These are phyloP conservation scores for Lottia scabra DNA, from an alignment of 2,888 invertebrate genomes.

Conservation along the genomic window DNA sequence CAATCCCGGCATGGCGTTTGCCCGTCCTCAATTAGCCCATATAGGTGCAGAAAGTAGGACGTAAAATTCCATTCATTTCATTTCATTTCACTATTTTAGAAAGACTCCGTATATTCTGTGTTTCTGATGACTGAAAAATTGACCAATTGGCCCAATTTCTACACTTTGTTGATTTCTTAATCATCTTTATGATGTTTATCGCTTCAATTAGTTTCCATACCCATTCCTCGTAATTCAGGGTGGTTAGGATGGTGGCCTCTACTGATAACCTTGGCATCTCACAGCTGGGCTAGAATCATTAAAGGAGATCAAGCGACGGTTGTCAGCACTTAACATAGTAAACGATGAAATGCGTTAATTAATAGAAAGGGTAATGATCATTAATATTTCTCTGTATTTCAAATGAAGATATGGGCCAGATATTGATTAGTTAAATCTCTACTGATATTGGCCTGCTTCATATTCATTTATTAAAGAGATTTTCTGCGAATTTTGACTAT, in stretches of 20 bases:
- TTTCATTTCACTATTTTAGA: too few relatives aligned
- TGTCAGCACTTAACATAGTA: conserved; percentile 1
- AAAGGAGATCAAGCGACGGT: background rate
- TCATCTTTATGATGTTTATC: background rate
- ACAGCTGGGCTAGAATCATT: background rate
- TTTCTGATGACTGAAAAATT: background rate
- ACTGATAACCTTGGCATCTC: background rate
- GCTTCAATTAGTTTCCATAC: background rate
- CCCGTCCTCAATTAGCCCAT: too few relatives aligned
- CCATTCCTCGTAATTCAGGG: background rate
- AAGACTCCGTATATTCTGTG: too few relatives aligned
- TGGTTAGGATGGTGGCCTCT: background rate
- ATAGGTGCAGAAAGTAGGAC: too few relatives aligned
- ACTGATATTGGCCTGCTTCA: too few relatives aligned
- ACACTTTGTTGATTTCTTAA: background rate
- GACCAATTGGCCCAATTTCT: background rate
- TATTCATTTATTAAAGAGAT: too few relatives aligned
- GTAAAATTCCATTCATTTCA: too few relatives aligned
- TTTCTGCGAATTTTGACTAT: too few relatives aligned
- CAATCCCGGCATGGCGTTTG: too few relatives aligned
- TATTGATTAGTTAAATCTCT: too few relatives aligned
- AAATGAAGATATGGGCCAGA: too few relatives aligned
- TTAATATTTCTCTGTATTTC: background rate
- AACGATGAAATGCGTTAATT: background rate
- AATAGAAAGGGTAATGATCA: background rate